Conservation (phyloP, 2,113 vertebrate species). For the Brachypteracias leptosomus region DNA sequence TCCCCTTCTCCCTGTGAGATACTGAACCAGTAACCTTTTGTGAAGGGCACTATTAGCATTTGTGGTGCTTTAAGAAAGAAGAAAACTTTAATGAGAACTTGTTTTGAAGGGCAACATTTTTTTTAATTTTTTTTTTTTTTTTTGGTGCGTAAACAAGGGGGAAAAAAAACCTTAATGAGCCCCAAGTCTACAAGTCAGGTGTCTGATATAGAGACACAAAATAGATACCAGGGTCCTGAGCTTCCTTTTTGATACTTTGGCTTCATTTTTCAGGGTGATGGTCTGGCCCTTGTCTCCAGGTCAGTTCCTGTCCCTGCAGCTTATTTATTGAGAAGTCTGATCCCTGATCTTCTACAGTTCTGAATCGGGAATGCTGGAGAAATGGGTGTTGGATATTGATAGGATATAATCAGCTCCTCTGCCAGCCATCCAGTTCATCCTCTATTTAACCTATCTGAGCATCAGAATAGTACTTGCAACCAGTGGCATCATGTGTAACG, state of each 20-base stretch:
- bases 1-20: not conserved
- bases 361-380: not conserved
- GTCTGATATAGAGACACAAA: not conserved
- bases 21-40: not conserved
- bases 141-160: not conserved
- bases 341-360: not conserved
- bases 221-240: fast-evolving
- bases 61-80: not conserved
- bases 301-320: not conserved
- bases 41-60: not conserved
- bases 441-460: not conserved
- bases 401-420: not conserved
- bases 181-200: not conserved
- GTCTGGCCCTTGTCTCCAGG: not conserved
- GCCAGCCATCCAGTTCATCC: not conserved
- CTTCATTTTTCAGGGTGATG: not conserved
- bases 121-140: no score
- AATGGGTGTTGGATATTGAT: not conserved
- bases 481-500: not conserved
- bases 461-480: not conserved
- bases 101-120: not conserved
- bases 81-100: not conserved
- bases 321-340: not conserved
- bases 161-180: not conserved
- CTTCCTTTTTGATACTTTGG: not conserved